phyloP scores from a whole-genome alignment of 2,113 vertebrate genomes.

The Solenodon paradoxus region DNA sequence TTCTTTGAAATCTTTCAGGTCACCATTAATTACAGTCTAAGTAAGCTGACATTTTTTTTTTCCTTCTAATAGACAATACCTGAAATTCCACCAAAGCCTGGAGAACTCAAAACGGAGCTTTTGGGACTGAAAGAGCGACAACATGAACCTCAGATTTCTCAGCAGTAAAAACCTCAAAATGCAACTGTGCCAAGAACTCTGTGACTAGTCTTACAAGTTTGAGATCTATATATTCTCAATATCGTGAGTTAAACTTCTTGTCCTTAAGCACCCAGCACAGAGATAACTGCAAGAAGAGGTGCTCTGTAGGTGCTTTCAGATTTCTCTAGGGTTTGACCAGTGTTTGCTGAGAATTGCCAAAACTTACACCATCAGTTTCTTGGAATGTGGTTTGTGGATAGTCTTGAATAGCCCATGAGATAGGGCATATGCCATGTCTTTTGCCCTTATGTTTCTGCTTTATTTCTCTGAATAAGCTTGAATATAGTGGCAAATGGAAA shows the following conservation, averaged over 20 bases:
- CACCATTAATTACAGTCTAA: not conserved
- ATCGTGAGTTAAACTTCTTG: not conserved
- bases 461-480: conserved; percentile 21
- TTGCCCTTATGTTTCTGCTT: not conserved
- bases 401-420: not conserved
- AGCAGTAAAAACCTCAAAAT: conserved; percentile 58
- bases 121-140: conserved; percentile 84
- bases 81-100: conserved; percentile 92
- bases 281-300: not conserved
- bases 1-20: not conserved
- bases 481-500: not conserved
- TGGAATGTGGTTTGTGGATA: not conserved
- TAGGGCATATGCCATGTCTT: not conserved
- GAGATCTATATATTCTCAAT: not conserved
- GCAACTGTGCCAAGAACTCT: not conserved
- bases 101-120: conserved; percentile 93
- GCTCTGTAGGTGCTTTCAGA: not conserved
- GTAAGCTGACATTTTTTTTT: not conserved
- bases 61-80: conserved; percentile 88
- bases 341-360: not conserved
- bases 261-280: not conserved
- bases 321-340: not conserved
- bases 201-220: conserved; percentile 10
- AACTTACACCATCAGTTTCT: not conserved
- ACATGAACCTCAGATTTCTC: conserved; percentile 51